Base-by-base conservation (phyloP, 2,113 vertebrate species). In the Calonectris borealis region DNA sequence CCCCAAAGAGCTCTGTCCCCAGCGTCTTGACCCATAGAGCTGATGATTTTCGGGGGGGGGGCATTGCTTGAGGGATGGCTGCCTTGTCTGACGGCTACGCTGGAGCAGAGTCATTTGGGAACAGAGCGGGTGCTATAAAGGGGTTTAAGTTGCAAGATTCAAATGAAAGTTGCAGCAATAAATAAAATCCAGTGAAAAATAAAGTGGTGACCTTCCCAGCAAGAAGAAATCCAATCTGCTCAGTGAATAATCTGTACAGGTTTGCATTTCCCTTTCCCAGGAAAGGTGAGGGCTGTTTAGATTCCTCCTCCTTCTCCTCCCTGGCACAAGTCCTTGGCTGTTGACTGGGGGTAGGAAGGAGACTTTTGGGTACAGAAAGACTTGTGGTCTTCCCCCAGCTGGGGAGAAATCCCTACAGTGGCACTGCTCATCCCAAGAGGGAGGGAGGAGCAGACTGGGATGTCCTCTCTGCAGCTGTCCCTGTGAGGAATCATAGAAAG, bases 11-110 rank as follows among this genome's bases (percentile, higher is more conserved):
- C 48, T 88, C 38, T 5, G 52, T 10, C 48, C 46, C 32, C 6
- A 8, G 3, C 7, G 13, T 8, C 57, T 46, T 75, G 61, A 25
- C 5, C n/a, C 40, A 13, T 48, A 3, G 0, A 4, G 36, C 21
- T 29, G 70, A 17, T 80, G 55, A 18, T 29, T 81, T 65, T 21
- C 32, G 0, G 12, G 57, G 5, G 17, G 5, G 31, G 27, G 27
- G 7, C 19, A 16, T 26, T 78, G 54, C 20, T n/a, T 16, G 55
- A 34, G 18, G 32, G 42, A 48, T 16, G 44, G 60, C 69, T 82
- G 70, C 70, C 44, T 42, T 64, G 38, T 62, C n/a, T 36, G 49
- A 69, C 40, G 49, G 52, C 52, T 55, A 38, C 16, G 8, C 25
- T 69, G 72, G 34, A 62, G 26, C 32, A 57, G 52, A 73, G 48